phyloP scores from a whole-genome alignment of 2,888 invertebrate species.

The Epinotia demarniana region DNA sequence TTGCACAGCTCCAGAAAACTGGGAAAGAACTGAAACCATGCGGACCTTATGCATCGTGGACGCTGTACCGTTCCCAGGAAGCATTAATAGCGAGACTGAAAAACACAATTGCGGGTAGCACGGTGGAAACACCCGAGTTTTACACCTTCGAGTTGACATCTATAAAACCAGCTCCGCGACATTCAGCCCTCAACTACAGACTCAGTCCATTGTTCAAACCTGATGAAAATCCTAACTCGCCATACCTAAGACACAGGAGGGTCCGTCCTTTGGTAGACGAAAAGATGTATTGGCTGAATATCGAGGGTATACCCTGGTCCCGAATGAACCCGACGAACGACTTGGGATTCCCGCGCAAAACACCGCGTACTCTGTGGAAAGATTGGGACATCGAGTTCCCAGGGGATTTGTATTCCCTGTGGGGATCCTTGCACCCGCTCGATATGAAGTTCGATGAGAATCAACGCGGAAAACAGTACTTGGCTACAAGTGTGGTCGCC shows the following conservation, averaged over 20 bases:
- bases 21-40: conserved; percentile 44
- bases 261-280: conserved; percentile 70
- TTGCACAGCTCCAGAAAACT: conserved; percentile 23
- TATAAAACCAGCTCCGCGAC: conserved; percentile 80
- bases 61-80: conserved; percentile 72
- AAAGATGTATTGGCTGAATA: conserved; percentile 80
- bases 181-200: conserved; percentile 72
- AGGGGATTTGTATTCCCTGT: conserved; percentile 87
- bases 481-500: conserved; percentile 85
- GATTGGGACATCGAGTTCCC: conserved; percentile 88
- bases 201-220: conserved; percentile 76
- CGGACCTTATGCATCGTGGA: conserved; percentile 71
- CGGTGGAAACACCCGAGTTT: conserved; percentile 71
- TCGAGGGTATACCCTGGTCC: conserved; percentile 75
- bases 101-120: conserved; percentile 54
- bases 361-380: conserved; percentile 82
- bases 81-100: conserved; percentile 65
- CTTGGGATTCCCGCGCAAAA: conserved; percentile 67
- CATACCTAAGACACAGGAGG: conserved; percentile 66
- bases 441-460: conserved; percentile 81
- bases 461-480: conserved; percentile 86
- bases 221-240: conserved; percentile 71
- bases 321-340: conserved; percentile 70
- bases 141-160: conserved; percentile 85
- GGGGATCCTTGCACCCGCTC: conserved; percentile 87